Base-by-base conservation (phyloP, 2,797 vertebrate genomes). In the Enteromius viviparus region DNA sequence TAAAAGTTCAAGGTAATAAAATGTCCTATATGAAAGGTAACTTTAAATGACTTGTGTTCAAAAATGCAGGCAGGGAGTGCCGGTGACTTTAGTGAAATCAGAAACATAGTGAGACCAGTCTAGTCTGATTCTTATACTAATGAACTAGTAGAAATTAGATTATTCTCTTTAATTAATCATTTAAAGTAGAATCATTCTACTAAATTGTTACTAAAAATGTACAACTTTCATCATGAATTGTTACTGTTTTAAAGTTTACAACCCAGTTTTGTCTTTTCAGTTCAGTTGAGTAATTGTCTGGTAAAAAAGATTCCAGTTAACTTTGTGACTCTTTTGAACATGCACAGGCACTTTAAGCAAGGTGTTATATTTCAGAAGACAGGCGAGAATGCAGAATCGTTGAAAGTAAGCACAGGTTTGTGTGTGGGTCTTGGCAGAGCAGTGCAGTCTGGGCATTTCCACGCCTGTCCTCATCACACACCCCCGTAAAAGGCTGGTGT, bases 381-480 rank as follows among this genome's bases (percentile, higher is more conserved):
- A 87, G 76, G 51, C 68, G 84, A 86, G 87, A 81, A 85, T 78
- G 85, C 87, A 89, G 55, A 87, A 87, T 87, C 47, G 74, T 84
- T 65, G 47, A 80, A 82, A 84, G 86, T 85, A 87, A 77, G 86
- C 76, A 51, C 15, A 7, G 23, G n/a, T 69, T 49, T 69, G 76
- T 65, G 42, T 66, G 78, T 81, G 68, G 84, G 88, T 84, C 86
- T 82, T 89, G 88, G 84, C 83, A 88, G 86, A 86, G 26, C 88
- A 32, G 2, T 76, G 82, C 58, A 74, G 77, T 83, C 77, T 85
- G 80, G 74, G 77, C 70, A 79, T 87, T 81, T 77, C 42, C 70
- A 70, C 60, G 82, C 82, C 82, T 82, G 74, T 80, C 71, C 70
- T 75, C 70, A 75, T 64, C 76, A 72, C 83, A 79, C 82, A 77